A percentile compares a stretch with the other conserved stretches of the same genome.
phyloP scores from a whole-genome alignment of 2,797 vertebrate species.

The Mormyrops boulengeri region DNA sequence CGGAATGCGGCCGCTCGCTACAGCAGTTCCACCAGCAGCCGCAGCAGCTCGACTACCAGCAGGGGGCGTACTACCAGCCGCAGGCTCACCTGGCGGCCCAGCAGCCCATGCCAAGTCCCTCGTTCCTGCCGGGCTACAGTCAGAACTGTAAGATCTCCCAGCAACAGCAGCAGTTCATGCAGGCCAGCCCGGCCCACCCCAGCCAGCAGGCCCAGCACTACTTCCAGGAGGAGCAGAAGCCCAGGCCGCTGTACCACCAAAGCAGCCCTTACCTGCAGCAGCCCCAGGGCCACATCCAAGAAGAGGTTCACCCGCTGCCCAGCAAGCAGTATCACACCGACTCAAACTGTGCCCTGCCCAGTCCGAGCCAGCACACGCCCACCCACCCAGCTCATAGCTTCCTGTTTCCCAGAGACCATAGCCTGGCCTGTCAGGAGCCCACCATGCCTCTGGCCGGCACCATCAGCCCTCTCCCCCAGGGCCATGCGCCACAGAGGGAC shows the following conservation, averaged over 20 bases:
- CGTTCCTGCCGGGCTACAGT: slow-evolving; percentile 57
- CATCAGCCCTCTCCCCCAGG: not conserved
- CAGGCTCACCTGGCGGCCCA: slow-evolving; percentile 33
- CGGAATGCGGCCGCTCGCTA: slow-evolving; percentile 24
- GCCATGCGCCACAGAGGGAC: not conserved
- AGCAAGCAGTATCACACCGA: slow-evolving; percentile 56
- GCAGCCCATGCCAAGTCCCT: slow-evolving; percentile 54
- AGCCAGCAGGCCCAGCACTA: slow-evolving; percentile 65
- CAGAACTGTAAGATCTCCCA: slow-evolving; percentile 51
- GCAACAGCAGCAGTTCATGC: slow-evolving; percentile 37
- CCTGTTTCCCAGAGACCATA: slow-evolving; percentile 5
- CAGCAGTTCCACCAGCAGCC: slow-evolving; percentile 57
- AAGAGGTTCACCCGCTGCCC: slow-evolving; percentile 33
- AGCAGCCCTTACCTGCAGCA: slow-evolving; percentile 43
- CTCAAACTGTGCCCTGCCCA: slow-evolving; percentile 12
- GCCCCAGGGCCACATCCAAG: slow-evolving; percentile 44
- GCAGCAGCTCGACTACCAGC: slow-evolving; percentile 28
- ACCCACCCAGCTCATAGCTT: not conserved
- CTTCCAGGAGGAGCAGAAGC: slow-evolving; percentile 64
- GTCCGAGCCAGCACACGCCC: not conserved
- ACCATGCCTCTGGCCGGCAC: not conserved
- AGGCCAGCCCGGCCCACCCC: slow-evolving; percentile 57
- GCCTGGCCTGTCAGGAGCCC: slow-evolving; percentile 4
- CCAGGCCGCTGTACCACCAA: slow-evolving; percentile 59
- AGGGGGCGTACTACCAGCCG: not conserved